phyloP scores from a whole-genome alignment of 30 jellyfish, hydroid and myxozoan genomes.

The Aurelia coerulea region DNA sequence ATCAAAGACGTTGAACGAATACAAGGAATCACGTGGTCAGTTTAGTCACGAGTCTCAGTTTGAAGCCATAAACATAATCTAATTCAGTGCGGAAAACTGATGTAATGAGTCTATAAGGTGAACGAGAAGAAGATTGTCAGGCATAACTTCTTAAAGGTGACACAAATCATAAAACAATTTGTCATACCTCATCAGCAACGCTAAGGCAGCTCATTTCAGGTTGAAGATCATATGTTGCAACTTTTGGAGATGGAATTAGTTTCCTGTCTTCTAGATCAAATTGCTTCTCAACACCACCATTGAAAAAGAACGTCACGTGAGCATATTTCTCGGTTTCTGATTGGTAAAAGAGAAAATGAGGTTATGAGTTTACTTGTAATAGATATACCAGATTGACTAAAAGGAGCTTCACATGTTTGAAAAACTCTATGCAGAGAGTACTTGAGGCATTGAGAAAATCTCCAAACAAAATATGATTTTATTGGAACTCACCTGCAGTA shows the following conservation, averaged over 20 bases:
- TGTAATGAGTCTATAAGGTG: no score
- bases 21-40: no score
- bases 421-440: no score
- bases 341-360: neutral
- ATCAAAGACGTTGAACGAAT: no score
- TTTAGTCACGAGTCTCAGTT: no score
- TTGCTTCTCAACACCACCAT: constrained; percentile 97
- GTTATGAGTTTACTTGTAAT: neutral
- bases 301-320: constrained; percentile 99
- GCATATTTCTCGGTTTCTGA: constrained; percentile 99
- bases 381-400: neutral
- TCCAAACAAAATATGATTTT: neutral
- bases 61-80: no score
- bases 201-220: constrained; percentile 99
- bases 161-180: no score
- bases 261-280: constrained; percentile 95
- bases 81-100: no score
- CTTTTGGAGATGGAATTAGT: constrained; percentile 99
- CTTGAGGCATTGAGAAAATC: no score
- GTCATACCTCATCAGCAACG: constrained; percentile 93
- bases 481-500: constrained; percentile 86
- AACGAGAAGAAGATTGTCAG: no score
- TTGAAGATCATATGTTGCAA: constrained; percentile 96
- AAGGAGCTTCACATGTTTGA: neutral
- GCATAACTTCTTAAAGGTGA: no score